Evolutionary conservation across 2,888 invertebrate genomes (phyloP).

Genomic region (Patella caerulea): DNA sequence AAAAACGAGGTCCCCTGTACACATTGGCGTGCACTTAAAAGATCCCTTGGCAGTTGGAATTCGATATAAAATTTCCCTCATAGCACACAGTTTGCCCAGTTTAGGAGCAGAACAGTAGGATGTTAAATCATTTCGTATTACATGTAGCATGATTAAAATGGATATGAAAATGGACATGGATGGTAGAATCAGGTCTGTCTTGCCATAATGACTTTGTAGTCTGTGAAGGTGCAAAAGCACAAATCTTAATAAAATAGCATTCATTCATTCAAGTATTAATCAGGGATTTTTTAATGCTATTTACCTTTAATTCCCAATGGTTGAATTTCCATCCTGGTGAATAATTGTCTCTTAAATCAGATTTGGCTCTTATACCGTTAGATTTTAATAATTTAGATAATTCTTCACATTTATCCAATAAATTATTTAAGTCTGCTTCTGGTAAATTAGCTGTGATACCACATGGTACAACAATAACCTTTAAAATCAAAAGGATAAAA

Average conservation of each 20-base stretch:
- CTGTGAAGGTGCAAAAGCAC: background rate
- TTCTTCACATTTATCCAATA: constrained; percentile 79
- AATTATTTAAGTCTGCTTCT: constrained; percentile 79
- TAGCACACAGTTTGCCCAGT: too few relatives aligned
- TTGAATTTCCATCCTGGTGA: constrained; percentile 99
- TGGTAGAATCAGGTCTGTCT: background rate
- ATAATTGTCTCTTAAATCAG: constrained; percentile 93
- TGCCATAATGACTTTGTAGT: background rate
- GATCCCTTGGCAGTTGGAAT: too few relatives aligned
- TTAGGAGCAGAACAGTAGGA: too few relatives aligned
- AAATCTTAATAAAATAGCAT: background rate
- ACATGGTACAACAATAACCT: constrained; percentile 91
- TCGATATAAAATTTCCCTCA: too few relatives aligned
- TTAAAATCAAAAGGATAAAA: constrained; percentile 23
- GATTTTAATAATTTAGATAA: constrained; percentile 79
- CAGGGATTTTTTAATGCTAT: background rate
- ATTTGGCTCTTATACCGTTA: constrained; percentile 83
- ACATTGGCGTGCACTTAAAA: too few relatives aligned
- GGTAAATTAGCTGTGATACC: constrained; percentile 90
- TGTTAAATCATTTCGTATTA: too few relatives aligned
- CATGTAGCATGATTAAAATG: too few relatives aligned
- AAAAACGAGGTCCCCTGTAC: too few relatives aligned
- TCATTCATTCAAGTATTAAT: background rate
- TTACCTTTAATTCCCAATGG: constrained; percentile 93
- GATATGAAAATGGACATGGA: too few relatives aligned